Evolutionary conservation across 2,797 vertebrate genomes (phyloP), one percentile per base, ranked within the genome.

Genomic region (Enteromius mattozi): DNA sequence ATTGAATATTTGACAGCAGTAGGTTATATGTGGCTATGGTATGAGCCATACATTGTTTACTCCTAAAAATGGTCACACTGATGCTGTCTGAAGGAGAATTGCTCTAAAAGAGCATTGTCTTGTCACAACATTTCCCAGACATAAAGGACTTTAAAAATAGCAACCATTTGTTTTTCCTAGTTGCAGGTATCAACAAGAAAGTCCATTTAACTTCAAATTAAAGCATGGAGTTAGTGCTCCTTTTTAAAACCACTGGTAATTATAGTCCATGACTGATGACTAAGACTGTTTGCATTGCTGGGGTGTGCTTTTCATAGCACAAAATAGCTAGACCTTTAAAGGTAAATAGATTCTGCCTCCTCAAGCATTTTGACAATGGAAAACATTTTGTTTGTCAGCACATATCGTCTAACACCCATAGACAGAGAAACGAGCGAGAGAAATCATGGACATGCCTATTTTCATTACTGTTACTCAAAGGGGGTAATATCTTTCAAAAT

Each of bases 291-390:
- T 51, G 33, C 4, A 54, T 82, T 78, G 27, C 59, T 72, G 24
- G 13, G 35, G 17, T 54, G 24, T 72, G n/a, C 45, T 78, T 66
- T 82, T 66, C n/a, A 21, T 30, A 69, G 71, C 72, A 30, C 30
- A 77, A 35, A 86, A 74, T 40, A 72, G 49, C 68, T 24, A 65
- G 65, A 45, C 68, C 24, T 86, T 65, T 59, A 12, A 69, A 75
- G 33, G 59, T 68, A 82, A 83, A 75, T 79, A 72, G 76, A 76
- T 78, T 88, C 21, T 80, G 80, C 65, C 61, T 78, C 65, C 72
- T 49, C 61, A 76, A 83, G 81, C 81, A 69, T 54, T 83, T 72
- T 70, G 27, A 81, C 42, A 51, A 81, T 51, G 14, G 19, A 45
- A 82, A 82, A 49, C 30, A 74, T 79, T 85, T 74, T 63, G 74